phyloP scores from a whole-genome alignment of 2,797 vertebrate genomes.

The Sebastes nivosus region DNA sequence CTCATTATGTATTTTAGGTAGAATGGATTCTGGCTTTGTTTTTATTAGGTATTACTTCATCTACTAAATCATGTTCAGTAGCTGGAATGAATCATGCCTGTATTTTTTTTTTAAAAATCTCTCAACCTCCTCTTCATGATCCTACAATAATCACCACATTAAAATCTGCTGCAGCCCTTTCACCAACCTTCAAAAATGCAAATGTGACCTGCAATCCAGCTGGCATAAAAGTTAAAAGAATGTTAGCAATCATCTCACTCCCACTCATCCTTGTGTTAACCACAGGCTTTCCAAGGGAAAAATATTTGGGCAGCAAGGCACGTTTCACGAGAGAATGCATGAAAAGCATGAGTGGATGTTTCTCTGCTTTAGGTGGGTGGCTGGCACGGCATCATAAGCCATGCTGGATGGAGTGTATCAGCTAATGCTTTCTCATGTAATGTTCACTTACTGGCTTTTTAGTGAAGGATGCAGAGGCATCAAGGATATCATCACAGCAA shows the following conservation, averaged over 20 bases:
- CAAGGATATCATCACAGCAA: conserved; percentile 14
- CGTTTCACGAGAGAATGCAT: conserved; percentile 75
- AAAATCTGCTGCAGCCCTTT: conserved; percentile 55
- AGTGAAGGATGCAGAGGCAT: conserved; percentile 29
- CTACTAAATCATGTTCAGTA: conserved; percentile 27
- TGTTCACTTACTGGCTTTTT: conserved; percentile 5
- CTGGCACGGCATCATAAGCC: conserved; percentile 58
- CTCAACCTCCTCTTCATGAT: conserved; percentile 26
- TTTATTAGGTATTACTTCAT: conserved; percentile 10
- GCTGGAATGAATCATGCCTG: conserved; percentile 23
- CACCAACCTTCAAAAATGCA: conserved; percentile 67
- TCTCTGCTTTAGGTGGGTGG: conserved; percentile 73
- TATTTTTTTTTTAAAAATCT: neutral
- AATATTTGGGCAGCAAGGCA: conserved; percentile 74
- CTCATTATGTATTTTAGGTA: neutral
- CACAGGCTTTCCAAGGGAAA: conserved; percentile 78
- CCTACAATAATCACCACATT: conserved; percentile 51
- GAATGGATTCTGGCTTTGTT: neutral
- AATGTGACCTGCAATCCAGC: conserved; percentile 69
- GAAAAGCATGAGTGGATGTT: conserved; percentile 73
- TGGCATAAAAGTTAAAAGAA: conserved; percentile 78
- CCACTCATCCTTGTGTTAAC: conserved; percentile 81
- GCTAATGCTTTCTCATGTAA: conserved; percentile 50
- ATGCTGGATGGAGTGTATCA: conserved; percentile 49
- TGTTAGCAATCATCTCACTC: conserved; percentile 82